Evolutionary conservation across 2,888 invertebrate species (phyloP), one percentile per base, ranked within the genome.

Genomic region (Bedellia somnulentella): DNA sequence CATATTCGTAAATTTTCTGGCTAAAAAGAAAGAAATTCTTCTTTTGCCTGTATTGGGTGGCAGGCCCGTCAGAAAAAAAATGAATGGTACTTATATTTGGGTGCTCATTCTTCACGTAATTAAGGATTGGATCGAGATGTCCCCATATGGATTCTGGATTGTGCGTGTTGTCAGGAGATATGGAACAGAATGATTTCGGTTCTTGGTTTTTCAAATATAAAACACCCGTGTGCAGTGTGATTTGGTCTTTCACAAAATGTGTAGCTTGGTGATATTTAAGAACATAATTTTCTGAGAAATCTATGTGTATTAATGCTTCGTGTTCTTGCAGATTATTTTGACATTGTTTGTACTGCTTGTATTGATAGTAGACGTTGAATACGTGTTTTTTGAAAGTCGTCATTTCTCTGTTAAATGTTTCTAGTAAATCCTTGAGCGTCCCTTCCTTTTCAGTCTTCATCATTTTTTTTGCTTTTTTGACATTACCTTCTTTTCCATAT

Each of bases 91-190:
- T n/a, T n/a, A n/a, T n/a, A n/a, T n/a, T n/a, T n/a, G n/a, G n/a
- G n/a, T n/a, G 8, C 5, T 5, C 18, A 6, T 18, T 27, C 32
- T 27, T 35, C 22, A 37, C 36, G 26, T 34, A 24, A 24, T 37
- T 16, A 6, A 40, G 23, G 11, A 38, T 29, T 15, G 41, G 41
- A 21, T 36, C 27, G 11, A 38, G 23, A 26, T 41, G 37, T 8
- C 33, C 35, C 41, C 41, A 41, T 23, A 39, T 41, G 2, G 38
- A 38, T 23, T 36, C 37, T 15, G 41, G 39, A 11, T 34, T 31
- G 24, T 41, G 38, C n/a, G 34, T 15, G 24, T 37, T 35, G 9
- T 8, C 18, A 6, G 34, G 29, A 11, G 37, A 37, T 11, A 39
- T 12, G 4, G 35, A 13, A 23, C 17, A 23, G 32, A 38, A 34